Conservation (phyloP, 2,797 vertebrate species). For the Australoheros facetus region DNA sequence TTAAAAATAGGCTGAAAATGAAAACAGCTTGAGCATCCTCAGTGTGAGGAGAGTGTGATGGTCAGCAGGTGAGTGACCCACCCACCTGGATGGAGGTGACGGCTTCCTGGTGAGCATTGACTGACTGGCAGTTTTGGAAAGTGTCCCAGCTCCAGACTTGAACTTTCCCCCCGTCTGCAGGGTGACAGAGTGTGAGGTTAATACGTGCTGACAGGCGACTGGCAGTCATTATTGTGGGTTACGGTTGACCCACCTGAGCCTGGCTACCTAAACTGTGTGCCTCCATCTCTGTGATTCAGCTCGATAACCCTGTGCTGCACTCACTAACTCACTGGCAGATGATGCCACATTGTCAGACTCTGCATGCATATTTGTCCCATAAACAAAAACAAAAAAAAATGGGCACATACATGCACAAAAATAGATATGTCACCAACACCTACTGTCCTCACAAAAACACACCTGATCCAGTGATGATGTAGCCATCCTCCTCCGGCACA, state of each 20-base stretch:
- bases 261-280: constrained; percentile 46
- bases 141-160: constrained; percentile 85
- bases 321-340: constrained; percentile 41
- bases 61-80: constrained; percentile 41
- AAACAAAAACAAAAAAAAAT: background rate
- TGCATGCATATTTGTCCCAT: constrained; percentile 4
- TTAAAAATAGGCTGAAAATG: constrained; percentile 21
- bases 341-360: constrained; percentile 23
- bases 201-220: constrained; percentile 63
- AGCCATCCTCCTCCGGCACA: constrained; percentile 78
- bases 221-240: constrained; percentile 67
- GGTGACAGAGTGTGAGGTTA: constrained; percentile 68
- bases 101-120: constrained; percentile 82
- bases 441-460: constrained; percentile 18
- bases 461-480: constrained; percentile 84
- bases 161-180: constrained; percentile 85
- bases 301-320: constrained; percentile 14
- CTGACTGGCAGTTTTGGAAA: constrained; percentile 82
- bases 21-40: constrained; percentile 34
- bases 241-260: constrained; percentile 69
- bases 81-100: constrained; percentile 85
- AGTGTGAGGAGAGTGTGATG: background rate
- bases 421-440: constrained; percentile 10
- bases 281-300: constrained; percentile 47
- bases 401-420: background rate